These are phyloP conservation scores for Prionailurus bengalensis DNA, from an alignment of 2,113 vertebrate species.

Conservation along the genomic window DNA sequence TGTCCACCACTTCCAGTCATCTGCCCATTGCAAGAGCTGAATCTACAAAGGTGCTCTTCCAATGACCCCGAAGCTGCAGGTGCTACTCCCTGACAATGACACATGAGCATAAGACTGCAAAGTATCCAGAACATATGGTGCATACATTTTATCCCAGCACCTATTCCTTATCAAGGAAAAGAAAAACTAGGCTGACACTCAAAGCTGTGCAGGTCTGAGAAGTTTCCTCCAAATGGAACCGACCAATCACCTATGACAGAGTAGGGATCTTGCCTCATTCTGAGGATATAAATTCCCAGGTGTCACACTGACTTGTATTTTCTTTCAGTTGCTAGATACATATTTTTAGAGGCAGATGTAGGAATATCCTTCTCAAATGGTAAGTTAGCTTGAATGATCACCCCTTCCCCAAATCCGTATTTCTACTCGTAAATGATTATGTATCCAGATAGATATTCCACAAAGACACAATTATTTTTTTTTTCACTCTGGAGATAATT, in stretches of 20 bases:
- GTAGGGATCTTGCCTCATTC: not conserved
- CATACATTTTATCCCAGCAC: not conserved
- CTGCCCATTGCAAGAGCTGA: not conserved
- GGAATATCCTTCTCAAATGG: not conserved
- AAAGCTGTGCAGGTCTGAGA: not conserved
- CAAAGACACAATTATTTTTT: not conserved
- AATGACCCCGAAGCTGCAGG: not conserved
- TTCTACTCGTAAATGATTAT: not conserved
- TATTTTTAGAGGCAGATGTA: not conserved
- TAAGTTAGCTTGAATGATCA: not conserved
- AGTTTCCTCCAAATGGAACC: not conserved
- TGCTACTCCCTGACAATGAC: not conserved
- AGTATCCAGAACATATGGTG: not conserved
- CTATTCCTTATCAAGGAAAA: not conserved
- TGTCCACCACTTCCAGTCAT: too few relatives aligned
- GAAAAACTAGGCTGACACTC: not conserved
- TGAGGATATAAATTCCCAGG: not conserved
- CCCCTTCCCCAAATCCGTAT: not conserved
- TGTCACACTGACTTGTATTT: not conserved
- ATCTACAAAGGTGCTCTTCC: not conserved
- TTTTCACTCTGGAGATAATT: not conserved
- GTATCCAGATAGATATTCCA: not conserved
- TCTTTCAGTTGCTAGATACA: not conserved
- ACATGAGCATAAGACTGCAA: not conserved
- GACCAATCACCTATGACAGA: not conserved